Conservation (phyloP, 2,888 invertebrate species). For the Cheilosia scutellata region DNA sequence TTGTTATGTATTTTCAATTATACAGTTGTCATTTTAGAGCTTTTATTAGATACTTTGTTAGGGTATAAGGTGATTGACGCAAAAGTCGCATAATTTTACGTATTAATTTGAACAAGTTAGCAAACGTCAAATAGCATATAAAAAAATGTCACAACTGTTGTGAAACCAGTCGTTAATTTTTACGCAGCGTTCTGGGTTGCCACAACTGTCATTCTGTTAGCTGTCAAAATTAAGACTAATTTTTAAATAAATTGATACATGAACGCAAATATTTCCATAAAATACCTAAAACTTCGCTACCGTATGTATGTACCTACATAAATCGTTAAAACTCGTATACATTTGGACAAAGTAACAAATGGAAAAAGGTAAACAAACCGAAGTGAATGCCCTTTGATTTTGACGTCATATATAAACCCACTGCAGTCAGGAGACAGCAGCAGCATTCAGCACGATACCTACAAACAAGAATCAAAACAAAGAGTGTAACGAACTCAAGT, state of each 20-base stretch:
- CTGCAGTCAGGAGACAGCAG: neutral
- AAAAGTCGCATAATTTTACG: no score
- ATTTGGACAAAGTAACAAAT: neutral
- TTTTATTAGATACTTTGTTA: no score
- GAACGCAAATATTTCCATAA: neutral
- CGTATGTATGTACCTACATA: no score
- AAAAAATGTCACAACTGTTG: no score
- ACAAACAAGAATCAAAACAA: slow-evolving; percentile 73
- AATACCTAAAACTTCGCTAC: neutral
- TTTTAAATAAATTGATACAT: neutral
- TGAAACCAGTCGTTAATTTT: no score
- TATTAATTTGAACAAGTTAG: no score
- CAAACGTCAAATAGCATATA: no score
- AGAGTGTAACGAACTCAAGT: slow-evolving; percentile 69
- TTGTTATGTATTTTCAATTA: no score
- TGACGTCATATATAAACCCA: slow-evolving; percentile 50
- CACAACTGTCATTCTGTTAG: slow-evolving; percentile 2
- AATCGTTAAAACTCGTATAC: neutral
- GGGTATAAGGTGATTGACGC: no score
- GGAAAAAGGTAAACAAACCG: slow-evolving; percentile 60
- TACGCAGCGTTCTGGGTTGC: no score
- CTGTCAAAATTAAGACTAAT: neutral
- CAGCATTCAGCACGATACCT: slow-evolving; percentile 19
- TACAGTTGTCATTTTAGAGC: no score
- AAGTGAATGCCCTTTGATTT: slow-evolving; percentile 68